Percentiles rank a stretch among this genome's conserved stretches.
Evolutionary conservation across 1,140 invertebrate genomes (phyloP).

Genomic region (Onthophagus taurus): DNA sequence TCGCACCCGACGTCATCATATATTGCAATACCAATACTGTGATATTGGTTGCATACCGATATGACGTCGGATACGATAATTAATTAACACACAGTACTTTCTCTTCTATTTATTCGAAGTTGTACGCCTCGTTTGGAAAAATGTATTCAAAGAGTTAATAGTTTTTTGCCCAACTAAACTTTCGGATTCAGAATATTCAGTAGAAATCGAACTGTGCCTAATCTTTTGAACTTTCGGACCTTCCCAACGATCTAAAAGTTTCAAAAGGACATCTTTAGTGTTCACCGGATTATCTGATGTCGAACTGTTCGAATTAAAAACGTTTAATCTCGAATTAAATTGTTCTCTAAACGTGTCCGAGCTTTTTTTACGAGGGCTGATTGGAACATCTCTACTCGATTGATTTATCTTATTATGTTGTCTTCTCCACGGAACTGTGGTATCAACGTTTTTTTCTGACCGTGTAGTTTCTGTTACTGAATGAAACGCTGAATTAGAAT

Average conservation of each 20-base stretch:
- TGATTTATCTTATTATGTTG: constrained; percentile 51
- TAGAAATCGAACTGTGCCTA: constrained; percentile 46
- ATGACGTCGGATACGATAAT: too few species aligned
- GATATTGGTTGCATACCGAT: too few species aligned
- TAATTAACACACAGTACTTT: too few species aligned
- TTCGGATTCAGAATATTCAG: constrained; percentile 47
- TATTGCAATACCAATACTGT: too few species aligned
- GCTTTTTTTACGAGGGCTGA: constrained; percentile 38
- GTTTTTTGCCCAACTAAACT: constrained; percentile 46
- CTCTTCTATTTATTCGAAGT: constrained; percentile 44
- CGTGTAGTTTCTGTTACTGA: neutral
- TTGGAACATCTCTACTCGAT: constrained; percentile 51
- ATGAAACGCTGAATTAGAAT: neutral
- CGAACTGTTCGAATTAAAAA: constrained; percentile 11
- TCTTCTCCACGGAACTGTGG: constrained; percentile 43
- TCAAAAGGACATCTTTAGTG: constrained; percentile 61
- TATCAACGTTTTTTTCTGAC: constrained; percentile 23
- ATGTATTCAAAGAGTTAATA: constrained; percentile 58
- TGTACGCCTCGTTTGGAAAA: constrained; percentile 53
- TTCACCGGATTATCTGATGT: constrained; percentile 45
- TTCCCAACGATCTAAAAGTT: constrained; percentile 64
- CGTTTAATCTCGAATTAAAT: constrained; percentile 18
- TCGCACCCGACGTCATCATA: too few species aligned
- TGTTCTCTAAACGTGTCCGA: constrained; percentile 17
- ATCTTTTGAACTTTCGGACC: constrained; percentile 36